phyloP scores from a whole-genome alignment of 2,113 vertebrate genomes.

The Hypomesus transpacificus region DNA sequence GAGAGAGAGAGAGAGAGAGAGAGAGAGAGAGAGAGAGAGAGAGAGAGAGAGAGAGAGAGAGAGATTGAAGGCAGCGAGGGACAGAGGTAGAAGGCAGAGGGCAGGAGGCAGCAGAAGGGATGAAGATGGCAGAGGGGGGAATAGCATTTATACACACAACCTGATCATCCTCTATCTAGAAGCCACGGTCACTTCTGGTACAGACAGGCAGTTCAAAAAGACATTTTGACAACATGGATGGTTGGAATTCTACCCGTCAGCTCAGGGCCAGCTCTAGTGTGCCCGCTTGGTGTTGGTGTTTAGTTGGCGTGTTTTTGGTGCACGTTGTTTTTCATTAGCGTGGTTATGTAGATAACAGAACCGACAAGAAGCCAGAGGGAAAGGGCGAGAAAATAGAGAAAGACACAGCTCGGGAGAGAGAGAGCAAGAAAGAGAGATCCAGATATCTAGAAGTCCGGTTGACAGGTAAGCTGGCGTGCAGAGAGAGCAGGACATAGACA shows the following conservation, averaged over 20 bases:
- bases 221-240: too few relatives aligned
- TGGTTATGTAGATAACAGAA: conserved; percentile 5
- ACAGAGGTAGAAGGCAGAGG: background rate
- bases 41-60: background rate
- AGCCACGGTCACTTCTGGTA: background rate
- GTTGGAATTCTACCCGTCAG: too few relatives aligned
- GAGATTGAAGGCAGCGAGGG: background rate
- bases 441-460: background rate
- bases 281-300: background rate
- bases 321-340: background rate
- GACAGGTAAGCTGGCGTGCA: background rate
- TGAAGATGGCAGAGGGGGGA: background rate
- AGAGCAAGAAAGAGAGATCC: background rate
- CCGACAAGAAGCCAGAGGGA: background rate
- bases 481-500: background rate
- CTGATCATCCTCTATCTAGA: background rate
- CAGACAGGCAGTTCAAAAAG: background rate
- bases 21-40: background rate
- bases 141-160: background rate
- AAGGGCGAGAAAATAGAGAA: background rate
- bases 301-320: background rate
- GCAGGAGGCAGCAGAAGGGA: background rate
- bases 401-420: background rate
- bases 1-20: background rate
- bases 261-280: too few relatives aligned